Evolutionary conservation across 2,888 invertebrate genomes (phyloP), one percentile per base, ranked within the genome.

Genomic region (Dysmachus trigonus): DNA sequence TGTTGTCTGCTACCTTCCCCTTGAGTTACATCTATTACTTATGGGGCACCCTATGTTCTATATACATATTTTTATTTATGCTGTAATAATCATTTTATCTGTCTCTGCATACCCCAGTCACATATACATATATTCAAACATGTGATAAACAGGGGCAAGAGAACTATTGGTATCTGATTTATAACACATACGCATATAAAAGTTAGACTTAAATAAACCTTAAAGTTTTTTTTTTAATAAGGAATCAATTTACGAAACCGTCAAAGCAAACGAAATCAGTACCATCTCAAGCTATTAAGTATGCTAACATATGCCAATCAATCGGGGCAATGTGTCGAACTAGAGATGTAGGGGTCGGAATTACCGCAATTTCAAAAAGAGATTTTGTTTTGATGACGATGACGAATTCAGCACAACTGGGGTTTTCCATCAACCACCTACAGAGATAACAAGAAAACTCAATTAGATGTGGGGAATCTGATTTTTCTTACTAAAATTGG

Each of bases 361-460:
- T 79, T 79, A 47, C 83, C 41, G 83, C 72, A 72, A 72, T 83
- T 83, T 83, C 72, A 72, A 72, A 38, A 83, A 72, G 38, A 72
- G 72, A 41, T 83, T 83, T 83, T 72, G 72, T 72, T 72, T 83
- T 83, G 83, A 83, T 72, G 62, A 82, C 53, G 72, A 71, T 27
- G 83, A 83, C 41, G 83, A 83, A 83, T 83, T 72, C 30, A 83
- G 72, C 72, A 41, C 83, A 35, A 83, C 72, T 72, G 83, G 83
- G 41, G 83, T 83, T 83, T 83, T 83, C 77, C 38, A 77, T 51
- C 84, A 87, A 77, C 88, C 87, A 86, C 88, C 88, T 86, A 87
- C 86, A 74, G 87, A 53, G 86, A 86, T 87, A 86, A 88, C 88
- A 88, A 87, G 88, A 72, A 81, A 88, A 88, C 86, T 85, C 86